Conservation (phyloP, 2,888 invertebrate genomes). For the Andrena minutula region DNA sequence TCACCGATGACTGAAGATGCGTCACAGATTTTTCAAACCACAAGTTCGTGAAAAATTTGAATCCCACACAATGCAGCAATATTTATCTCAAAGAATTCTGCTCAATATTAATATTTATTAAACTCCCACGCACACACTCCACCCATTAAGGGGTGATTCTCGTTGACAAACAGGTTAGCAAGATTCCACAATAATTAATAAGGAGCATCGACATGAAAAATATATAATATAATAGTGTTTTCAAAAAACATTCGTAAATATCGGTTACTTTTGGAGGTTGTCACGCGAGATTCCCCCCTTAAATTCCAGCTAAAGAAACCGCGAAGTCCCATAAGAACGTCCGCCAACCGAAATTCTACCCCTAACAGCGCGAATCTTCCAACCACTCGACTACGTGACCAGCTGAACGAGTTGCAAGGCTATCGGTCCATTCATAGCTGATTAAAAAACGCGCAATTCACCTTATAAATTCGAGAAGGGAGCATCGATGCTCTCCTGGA, state of each 20-base stretch:
- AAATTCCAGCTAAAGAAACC: background rate
- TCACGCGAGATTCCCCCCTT: too few species aligned
- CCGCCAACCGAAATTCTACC: conserved; percentile 7
- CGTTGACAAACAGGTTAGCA: too few species aligned
- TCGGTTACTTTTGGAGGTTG: too few species aligned
- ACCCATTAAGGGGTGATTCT: background rate
- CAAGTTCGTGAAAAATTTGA: background rate
- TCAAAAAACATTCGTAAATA: too few species aligned
- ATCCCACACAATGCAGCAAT: background rate
- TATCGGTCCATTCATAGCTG: background rate
- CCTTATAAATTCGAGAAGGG: conserved; percentile 37
- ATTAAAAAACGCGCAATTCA: conserved; percentile 19
- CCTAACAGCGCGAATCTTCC: background rate
- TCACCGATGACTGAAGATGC: background rate
- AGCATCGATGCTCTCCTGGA: conserved; percentile 14
- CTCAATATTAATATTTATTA: background rate
- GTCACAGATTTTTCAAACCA: background rate
- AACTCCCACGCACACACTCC: background rate
- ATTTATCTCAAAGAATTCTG: background rate
- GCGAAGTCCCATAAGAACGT: background rate
- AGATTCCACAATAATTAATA: too few species aligned
- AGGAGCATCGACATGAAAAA: too few species aligned
- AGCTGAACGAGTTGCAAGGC: background rate
- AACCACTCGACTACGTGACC: background rate
- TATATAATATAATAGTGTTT: too few species aligned